Percentiles rank a stretch among this genome's conserved stretches.
These are phyloP conservation scores for Toxonevra muliebris DNA, from an alignment of 2,888 invertebrate species.

Conservation along the genomic window DNA sequence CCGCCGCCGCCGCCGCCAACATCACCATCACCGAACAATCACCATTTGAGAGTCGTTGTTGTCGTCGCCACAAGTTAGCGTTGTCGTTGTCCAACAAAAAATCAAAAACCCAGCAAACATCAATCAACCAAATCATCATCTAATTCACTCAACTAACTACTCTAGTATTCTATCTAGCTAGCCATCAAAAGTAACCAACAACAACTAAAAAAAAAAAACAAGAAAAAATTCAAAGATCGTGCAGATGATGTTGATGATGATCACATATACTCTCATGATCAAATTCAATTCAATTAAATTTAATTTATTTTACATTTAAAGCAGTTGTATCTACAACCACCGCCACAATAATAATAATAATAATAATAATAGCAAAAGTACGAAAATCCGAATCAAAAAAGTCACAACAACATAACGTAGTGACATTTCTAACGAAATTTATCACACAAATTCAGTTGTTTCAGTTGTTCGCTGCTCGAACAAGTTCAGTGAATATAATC, in stretches of 20 bases:
- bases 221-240: slow-evolving; percentile 12
- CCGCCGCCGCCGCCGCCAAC: slow-evolving; percentile 1
- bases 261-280: slow-evolving; percentile 39
- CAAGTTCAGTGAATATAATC: background rate
- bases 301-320: slow-evolving; percentile 39
- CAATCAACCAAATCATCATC: too few relatives aligned
- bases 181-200: background rate
- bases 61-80: slow-evolving; percentile 19
- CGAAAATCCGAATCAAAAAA: too few relatives aligned
- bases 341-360: slow-evolving; percentile 21
- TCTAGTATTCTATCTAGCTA: background rate
- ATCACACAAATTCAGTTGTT: background rate
- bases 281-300: slow-evolving; percentile 55
- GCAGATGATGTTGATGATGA: background rate
- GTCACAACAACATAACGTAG: background rate
- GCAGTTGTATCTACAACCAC: slow-evolving; percentile 31
- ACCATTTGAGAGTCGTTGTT: slow-evolving; percentile 7
- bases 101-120: background rate
- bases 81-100: slow-evolving; percentile 14
- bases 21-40: background rate
- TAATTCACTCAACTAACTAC: background rate
- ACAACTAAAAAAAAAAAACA: slow-evolving; percentile 1
- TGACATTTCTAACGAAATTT: background rate
- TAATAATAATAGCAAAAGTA: slow-evolving; percentile 18
- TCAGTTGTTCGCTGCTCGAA: background rate